These are phyloP conservation scores for Trichonephila clavipes DNA, from an alignment of 1,140 invertebrate genomes.

Conservation along the genomic window DNA sequence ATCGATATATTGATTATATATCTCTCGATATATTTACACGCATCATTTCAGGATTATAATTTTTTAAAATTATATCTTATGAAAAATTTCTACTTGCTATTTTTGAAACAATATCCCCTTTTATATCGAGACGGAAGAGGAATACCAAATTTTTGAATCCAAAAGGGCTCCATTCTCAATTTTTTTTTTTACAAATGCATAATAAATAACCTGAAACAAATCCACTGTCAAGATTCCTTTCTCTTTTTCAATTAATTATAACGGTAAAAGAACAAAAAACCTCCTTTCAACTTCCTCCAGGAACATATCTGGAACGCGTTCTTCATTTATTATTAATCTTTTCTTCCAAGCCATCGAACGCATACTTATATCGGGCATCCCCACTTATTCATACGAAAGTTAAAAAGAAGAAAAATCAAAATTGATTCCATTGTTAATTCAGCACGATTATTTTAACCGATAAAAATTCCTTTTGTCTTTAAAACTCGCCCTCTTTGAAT, in stretches of 20 bases:
- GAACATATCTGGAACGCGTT: background rate
- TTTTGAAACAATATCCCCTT: background rate
- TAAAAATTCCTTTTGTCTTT: background rate
- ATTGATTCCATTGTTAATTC: background rate
- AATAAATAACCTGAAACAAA: constrained; percentile 13
- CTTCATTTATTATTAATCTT: constrained; percentile 9
- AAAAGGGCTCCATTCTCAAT: background rate
- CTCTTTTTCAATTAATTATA: background rate
- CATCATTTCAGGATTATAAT: background rate
- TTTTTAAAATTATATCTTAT: background rate
- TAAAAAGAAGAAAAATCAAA: background rate
- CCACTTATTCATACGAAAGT: background rate
- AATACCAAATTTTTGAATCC: background rate
- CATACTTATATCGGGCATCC: background rate
- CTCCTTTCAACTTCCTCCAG: background rate
- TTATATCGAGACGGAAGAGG: background rate
- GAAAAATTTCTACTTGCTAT: background rate
- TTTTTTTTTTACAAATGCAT: background rate
- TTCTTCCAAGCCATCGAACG: background rate
- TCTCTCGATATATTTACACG: no score
- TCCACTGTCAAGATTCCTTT: background rate
- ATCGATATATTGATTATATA: no score
- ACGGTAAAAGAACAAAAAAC: background rate
- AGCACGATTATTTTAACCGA: background rate
- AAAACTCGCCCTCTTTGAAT: background rate